Evolutionary conservation across 2,113 vertebrate genomes (phyloP), one percentile per base, ranked within the genome.

Genomic region (Nerophis lumbriciformis): DNA sequence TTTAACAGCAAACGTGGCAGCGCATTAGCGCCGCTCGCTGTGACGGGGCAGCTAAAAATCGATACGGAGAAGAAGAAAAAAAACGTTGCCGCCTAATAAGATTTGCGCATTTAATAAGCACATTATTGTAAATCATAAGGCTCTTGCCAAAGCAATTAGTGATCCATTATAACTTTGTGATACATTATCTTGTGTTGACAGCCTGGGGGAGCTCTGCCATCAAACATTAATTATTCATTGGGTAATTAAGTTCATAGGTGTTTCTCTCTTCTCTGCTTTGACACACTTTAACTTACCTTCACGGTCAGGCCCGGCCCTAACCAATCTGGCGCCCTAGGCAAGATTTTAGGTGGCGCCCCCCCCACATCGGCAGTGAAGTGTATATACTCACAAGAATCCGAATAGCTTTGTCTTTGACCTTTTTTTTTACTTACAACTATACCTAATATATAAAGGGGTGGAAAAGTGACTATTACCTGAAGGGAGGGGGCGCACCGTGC

Each of bases 211-310:
- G 82, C 59, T 69, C 76, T 69, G 87, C 88, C 90, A 90, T 92
- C 88, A 88, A 88, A 90, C 88, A 89, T 90, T 89, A 88, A 90
- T 92, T 91, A 92, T 90, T 92, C 88, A 90, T 84, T 77, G 80
- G 79, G 87, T 90, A 92, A 92, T 91, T 90, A 90, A 90, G 87
- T 89, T 90, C 85, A 90, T 81, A 90, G 88, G 90, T 89, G 88
- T 82, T 73, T 77, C 59, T 59, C 65, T 65, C 61, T 69, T 61
- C 51, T 28, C 28, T 28, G 28, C 28, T 28, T 28, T 28, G 28
- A 28, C 21, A 28, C 21, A 28, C 21, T 28, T 28, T 28, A 28
- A 28, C 21, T 28, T 28, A 28, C 21, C 21, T 28, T 28, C 21
- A 3, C n/a, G n/a, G n/a, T n/a, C n/a, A n/a, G n/a, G n/a, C n/a